phyloP scores from a whole-genome alignment of 2,797 vertebrate species.

The Gymnothorax reevesii region DNA sequence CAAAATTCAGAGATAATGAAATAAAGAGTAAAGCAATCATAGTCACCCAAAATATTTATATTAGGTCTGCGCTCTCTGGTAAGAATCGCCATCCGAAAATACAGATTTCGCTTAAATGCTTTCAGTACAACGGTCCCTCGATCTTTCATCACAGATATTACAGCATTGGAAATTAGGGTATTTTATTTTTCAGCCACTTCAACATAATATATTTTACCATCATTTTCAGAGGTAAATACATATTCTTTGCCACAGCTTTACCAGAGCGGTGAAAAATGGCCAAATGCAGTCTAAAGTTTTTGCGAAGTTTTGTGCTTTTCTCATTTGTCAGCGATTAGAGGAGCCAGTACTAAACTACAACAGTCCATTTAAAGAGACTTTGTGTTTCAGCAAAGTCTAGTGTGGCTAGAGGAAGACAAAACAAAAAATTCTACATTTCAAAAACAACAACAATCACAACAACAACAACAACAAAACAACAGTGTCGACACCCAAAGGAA shows the following conservation, averaged over 20 bases:
- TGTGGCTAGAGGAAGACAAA: background rate
- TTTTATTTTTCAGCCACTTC: background rate
- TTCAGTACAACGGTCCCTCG: background rate
- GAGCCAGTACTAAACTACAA: background rate
- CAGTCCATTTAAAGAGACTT: background rate
- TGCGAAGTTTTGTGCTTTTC: background rate
- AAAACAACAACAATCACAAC: background rate
- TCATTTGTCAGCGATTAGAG: background rate
- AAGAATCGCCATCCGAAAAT: background rate
- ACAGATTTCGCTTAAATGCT: constrained; percentile 4
- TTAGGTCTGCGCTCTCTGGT: background rate
- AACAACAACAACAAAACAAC: background rate
- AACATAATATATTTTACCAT: background rate
- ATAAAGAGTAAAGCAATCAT: background rate
- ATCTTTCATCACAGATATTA: background rate
- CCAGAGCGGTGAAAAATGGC: background rate
- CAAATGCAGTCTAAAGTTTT: background rate
- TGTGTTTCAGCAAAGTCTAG: background rate
- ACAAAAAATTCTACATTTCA: constrained; percentile 9
- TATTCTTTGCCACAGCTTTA: too few species aligned
- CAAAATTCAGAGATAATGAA: background rate
- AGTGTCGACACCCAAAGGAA: background rate
- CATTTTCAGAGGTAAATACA: background rate
- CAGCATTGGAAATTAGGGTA: background rate
- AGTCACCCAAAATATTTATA: background rate